Evolutionary conservation across 2,888 invertebrate species (phyloP).

Genomic region (Athalia cordata): DNA sequence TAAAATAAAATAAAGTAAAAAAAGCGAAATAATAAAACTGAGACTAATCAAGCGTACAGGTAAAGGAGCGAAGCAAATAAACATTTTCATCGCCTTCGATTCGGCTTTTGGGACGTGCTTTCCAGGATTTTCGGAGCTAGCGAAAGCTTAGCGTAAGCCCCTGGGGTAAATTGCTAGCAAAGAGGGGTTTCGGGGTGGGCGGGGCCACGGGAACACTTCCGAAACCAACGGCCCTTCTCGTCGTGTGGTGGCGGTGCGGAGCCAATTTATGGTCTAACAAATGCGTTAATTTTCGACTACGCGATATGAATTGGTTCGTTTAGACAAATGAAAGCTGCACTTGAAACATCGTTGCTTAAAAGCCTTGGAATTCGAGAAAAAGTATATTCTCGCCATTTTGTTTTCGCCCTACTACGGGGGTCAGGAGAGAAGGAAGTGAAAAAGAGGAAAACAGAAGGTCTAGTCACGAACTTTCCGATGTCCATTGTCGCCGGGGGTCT

Average conservation of each 20-base stretch:
- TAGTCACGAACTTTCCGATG: slow-evolving; percentile 28
- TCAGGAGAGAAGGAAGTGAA: not conserved
- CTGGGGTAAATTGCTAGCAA: slow-evolving; percentile 46
- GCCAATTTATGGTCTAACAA: slow-evolving; percentile 46
- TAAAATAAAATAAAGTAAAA: not conserved
- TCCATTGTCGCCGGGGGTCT: slow-evolving; percentile 34
- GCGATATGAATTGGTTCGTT: slow-evolving; percentile 46
- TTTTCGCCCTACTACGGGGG: not conserved
- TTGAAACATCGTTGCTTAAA: slow-evolving; percentile 13
- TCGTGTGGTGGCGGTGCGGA: slow-evolving; percentile 14
- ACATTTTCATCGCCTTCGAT: slow-evolving; percentile 47
- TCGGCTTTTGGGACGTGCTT: slow-evolving; percentile 45
- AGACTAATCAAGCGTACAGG: slow-evolving; percentile 27
- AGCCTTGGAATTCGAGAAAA: not conserved
- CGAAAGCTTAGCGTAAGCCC: slow-evolving; percentile 45
- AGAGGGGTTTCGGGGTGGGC: slow-evolving; percentile 9
- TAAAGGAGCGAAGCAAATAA: slow-evolving; percentile 37
- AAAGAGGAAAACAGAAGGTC: not conserved
- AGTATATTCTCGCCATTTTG: too few species aligned
- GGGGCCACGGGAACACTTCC: not conserved
- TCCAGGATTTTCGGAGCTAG: slow-evolving; percentile 43
- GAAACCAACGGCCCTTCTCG: not conserved
- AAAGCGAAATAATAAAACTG: not conserved
- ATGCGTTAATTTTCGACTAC: slow-evolving; percentile 41
- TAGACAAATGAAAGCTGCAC: slow-evolving; percentile 43